Percentiles rank a stretch among this genome's conserved stretches.
Conservation (phyloP, 2,888 invertebrate genomes). For the Mythimna lalbum region DNA sequence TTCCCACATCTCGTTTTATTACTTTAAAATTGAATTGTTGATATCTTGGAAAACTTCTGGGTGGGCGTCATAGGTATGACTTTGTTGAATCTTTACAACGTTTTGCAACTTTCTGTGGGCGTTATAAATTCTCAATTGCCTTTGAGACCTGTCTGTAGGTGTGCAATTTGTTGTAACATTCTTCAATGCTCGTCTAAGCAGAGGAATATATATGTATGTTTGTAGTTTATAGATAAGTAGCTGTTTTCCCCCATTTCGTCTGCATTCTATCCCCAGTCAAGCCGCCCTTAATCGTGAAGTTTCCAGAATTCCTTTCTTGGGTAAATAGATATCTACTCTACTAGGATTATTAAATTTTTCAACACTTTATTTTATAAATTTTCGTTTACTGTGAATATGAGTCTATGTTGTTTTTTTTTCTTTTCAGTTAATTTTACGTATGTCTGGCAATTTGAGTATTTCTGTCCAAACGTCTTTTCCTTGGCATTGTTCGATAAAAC, state of each 20-base stretch:
- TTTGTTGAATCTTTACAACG: conserved; percentile 21
- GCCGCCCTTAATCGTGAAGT: neutral
- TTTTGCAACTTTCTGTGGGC: conserved; percentile 28
- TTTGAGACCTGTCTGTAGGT: conserved; percentile 4
- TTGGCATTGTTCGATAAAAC: too few species aligned
- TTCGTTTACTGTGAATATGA: too few species aligned
- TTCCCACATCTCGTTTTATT: conserved; percentile 1
- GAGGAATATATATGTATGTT: neutral
- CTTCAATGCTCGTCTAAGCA: neutral
- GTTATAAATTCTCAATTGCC: conserved; percentile 20
- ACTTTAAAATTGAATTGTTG: conserved; percentile 10
- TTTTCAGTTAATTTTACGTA: too few species aligned
- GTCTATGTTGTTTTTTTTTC: too few species aligned
- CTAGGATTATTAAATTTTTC: too few species aligned
- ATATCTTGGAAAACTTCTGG: neutral
- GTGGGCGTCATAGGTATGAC: conserved; percentile 3
- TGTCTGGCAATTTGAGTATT: too few species aligned
- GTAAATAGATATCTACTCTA: too few species aligned
- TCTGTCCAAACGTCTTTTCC: too few species aligned
- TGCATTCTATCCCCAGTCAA: neutral
- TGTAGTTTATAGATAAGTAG: neutral
- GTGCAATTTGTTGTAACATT: conserved; percentile 9
- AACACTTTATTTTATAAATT: too few species aligned
- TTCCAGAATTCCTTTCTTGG: neutral
- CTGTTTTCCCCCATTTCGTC: neutral